Evolutionary conservation across 2,113 vertebrate genomes (phyloP), one percentile per base, ranked within the genome.

Genomic region (Odontophorus gujanensis): DNA sequence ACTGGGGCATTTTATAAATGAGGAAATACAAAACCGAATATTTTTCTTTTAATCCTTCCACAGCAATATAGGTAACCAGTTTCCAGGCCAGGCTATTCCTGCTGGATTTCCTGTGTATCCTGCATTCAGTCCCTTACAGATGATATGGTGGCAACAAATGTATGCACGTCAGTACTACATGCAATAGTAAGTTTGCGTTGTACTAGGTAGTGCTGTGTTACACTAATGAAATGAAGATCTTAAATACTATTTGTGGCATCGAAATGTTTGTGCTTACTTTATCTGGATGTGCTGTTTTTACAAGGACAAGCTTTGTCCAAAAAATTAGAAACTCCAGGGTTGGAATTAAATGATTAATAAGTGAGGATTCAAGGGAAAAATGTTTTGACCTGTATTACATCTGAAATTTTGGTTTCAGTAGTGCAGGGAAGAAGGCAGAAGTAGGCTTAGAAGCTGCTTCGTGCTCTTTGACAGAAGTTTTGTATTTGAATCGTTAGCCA

Each of bases 131-230:
- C 98, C 98, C 19, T 96, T 99, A 74, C 98, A 98, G 75, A 98
- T 99, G 98, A 97, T 99, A 93, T 99, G 99, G 99, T 99, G 99
- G 99, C 99, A 99, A 86, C 99, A 99, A 96, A 98, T 99, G 98
- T 99, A 99, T 17, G 99, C 98, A 7, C 98, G 98, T 4, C 99
- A 99, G 79, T 99, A 99, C 97, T 99, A 99, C 87, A 98, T 99
- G 98, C 99, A 99, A 69, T 99, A 99, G 99, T 99, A 97, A 99
- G 99, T 98, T 85, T 81, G 26, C 6, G 0, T 83, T 81, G 10
- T 73, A 42, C 75, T 83, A 3, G 20, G 32, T 69, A 75, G 32
- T 66, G n/a, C 32, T 36, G 22, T 71, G 42, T 47, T 59, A 50
- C 6, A 1, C 25, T 48, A 8, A 10, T 34, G 26, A 53, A 76